Evolutionary conservation across 1,140 invertebrate species (phyloP), one percentile per base, ranked within the genome.

Genomic region (Zaprionus inermis): DNA sequence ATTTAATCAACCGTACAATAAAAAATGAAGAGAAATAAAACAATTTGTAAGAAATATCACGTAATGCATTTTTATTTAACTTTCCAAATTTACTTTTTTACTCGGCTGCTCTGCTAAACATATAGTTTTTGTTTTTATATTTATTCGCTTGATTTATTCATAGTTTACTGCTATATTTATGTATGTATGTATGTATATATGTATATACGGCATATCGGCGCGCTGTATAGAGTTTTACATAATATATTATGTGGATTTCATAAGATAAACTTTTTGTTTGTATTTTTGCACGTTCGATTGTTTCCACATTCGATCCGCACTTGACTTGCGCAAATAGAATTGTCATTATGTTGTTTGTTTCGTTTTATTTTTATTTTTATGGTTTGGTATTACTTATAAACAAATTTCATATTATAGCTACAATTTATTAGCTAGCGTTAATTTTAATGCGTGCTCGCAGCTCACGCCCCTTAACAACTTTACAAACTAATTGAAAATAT

Each of bases 321-420:
- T 75, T 70, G 70, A 83, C 76, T 88, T 77, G 69, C 76, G 72
- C 66, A 69, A 81, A 78, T 83, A 56, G 58, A 83, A 79, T 79
- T 82, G 16, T 64, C 20, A 11, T 36, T 11, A 60, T 69, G 61
- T 32, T 52, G 60, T 51, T 10, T 57, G 52, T 49, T 49, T 59
- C 22, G 28, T 59, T 66, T 52, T n/a, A n/a, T 65, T 64, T 76
- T 71, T 71, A 44, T 78, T 79, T 80, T 79, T 78, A 44, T 51
- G 72, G 78, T 81, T 89, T 84, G 74, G 85, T 89, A 89, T 89
- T 89, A 89, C 84, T 89, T 89, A 89, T 89, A 89, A 64, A 89
- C 84, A 89, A 89, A 76, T 84, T 89, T 90, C 75, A 89, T 89
- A 89, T 89, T 89, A 89, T 89, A 89, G 78, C 84, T 89, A 89